A percentile compares a stretch with the other conserved stretches of the same genome.
These are phyloP conservation scores for Onychomys leucogaster DNA, from an alignment of 2,797 vertebrate species.

Conservation along the genomic window DNA sequence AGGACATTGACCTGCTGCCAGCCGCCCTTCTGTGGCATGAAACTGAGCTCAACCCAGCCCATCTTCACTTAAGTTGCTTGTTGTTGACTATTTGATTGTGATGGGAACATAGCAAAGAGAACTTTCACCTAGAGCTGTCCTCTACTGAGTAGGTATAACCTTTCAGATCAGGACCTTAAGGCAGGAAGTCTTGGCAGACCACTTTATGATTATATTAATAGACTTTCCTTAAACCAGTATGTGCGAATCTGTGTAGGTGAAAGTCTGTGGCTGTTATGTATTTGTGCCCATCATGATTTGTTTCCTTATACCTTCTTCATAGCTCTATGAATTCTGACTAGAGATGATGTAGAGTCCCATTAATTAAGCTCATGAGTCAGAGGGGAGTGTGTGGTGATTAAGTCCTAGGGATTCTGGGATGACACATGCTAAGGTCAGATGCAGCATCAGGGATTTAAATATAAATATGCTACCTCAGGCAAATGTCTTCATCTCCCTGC, in stretches of 20 bases:
- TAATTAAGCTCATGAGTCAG: background rate
- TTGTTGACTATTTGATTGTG: background rate
- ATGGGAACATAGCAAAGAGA: background rate
- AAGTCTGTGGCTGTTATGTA: background rate
- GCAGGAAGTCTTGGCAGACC: background rate
- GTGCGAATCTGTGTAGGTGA: background rate
- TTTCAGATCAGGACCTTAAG: background rate
- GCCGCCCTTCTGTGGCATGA: background rate
- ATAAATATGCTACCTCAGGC: background rate
- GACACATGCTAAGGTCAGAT: conserved; percentile 17
- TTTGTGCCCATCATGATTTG: background rate
- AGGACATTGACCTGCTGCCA: background rate
- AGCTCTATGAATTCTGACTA: background rate
- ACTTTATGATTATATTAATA: background rate
- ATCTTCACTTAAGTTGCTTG: background rate
- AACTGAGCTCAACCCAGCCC: background rate
- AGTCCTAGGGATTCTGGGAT: background rate
- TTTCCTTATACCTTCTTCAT: background rate
- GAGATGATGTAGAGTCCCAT: background rate
- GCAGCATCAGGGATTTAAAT: background rate
- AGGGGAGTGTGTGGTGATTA: background rate
- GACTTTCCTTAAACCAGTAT: background rate
- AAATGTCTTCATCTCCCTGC: background rate
- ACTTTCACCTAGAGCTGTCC: background rate
- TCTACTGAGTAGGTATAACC: background rate